Base-by-base conservation (phyloP, 2,113 vertebrate species). In the Isurus oxyrinchus region DNA sequence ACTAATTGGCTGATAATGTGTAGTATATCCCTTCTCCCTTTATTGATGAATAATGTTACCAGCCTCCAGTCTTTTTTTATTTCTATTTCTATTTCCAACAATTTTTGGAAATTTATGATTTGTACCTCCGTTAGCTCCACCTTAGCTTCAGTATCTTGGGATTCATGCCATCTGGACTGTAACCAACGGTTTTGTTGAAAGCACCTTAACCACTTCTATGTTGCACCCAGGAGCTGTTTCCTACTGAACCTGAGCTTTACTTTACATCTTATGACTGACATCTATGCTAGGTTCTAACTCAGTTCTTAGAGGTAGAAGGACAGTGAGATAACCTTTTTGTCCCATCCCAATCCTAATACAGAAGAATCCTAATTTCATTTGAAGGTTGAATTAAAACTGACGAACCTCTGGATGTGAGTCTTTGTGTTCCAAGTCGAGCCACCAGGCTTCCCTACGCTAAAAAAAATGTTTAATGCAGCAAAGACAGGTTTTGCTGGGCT, bases 161-260 rank as follows among this genome's bases (percentile, higher is more conserved):
- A 90, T 59, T 35, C 55, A 55, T 91, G 55, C 11, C 27, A 31
- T 57, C 11, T n/a, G 53, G 5, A 61, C 59, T 40, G 35, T 40
- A 40, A 31, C 27, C 55, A 59, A 61, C 53, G 44, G 66, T 53
- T 69, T 66, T 88, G 63, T 27, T 94, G 96, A 96, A 96, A 96
- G 55, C 49, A 72, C 25, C 81, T 49, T 96, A 57, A 72, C 90
- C 16, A 91, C 86, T 95, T 93, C 93, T 57, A 96, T 96, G 96
- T 96, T 96, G 96, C 81, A 53, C 88, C 91, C 96, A 88, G 96
- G 67, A 94, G 96, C 93, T 84, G 96, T 96, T 96, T 95, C 55
- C 23, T 97, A 97, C 97, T 98, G 98, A 98, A 98, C 97, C 98
- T 98, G 97, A 98, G 97, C 97, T 98, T 98, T 98, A 98, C 98